Base-by-base conservation (phyloP, 92 coral and sea anemone species). In the Heteractis magnifica region DNA sequence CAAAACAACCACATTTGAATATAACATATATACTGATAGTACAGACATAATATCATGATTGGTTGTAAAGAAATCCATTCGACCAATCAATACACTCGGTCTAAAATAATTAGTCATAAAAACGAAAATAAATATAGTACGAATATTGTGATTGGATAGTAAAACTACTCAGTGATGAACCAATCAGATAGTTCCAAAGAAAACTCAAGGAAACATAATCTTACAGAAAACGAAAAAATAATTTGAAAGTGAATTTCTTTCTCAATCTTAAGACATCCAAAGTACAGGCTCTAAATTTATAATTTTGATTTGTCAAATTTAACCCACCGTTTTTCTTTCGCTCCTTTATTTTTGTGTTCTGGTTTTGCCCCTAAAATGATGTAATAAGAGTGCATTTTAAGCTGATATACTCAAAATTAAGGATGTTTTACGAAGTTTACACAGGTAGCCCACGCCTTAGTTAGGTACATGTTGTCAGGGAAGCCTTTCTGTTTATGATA, bases 111-210 rank as follows among this genome's bases (percentile, higher is more conserved):
- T 18, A 62, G 19, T n/a, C 0, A 58, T 0, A 2, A n/a, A 58
- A 58, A 0, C 19, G 5, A 58, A 13, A 58, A 58, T 4, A 58
- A 58, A 58, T 58, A 58, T 55, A 56, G 51, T 78, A 78, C 81
- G 52, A 53, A 26, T 6, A 23, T 56, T 23, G 4, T 78, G 72
- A 78, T 78, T 78, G 81, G 81, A 11, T 78, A 12, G n/a, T 58
- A 58, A 15, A 6, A 12, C 5, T 58, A 3, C 44, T 34, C 26
- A 26, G 26, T 56, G 62, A 10, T 11, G 12, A 12, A 5, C 62
- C 62, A 56, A 8, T 56, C 14, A 56, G 16, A 11, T 3, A 56
- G 2, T 18, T 14, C 62, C 16, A 72, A 9, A 23, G 48, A 14
- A 14, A 26, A 4, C 23, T 2, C 23, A 12, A 50, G n/a, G 4